Evolutionary conservation across 2,113 vertebrate genomes (phyloP), one percentile per base, ranked within the genome.

Genomic region (Nyctereutes procyonoides): DNA sequence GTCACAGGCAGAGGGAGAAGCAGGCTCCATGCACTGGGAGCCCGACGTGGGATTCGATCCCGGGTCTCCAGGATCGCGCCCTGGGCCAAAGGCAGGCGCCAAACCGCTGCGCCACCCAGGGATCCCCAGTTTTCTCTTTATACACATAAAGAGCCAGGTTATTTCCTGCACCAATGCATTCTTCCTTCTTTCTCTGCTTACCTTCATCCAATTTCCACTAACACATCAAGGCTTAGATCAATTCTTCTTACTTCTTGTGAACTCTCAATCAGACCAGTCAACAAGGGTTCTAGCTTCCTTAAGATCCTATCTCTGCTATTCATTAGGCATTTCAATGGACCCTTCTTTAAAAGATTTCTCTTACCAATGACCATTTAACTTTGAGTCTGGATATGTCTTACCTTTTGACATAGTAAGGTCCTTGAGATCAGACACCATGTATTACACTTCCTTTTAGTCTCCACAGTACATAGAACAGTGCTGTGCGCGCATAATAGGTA

Each of bases 381-480:
- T n/a, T 80, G 17, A 63, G 58, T 69, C 87, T 90, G n/a, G 65
- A 9, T 55, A 53, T 26, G 9, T 53, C 83, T 97, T 55, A 69
- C 63, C 53, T 77, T 88, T 28, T 24, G 7, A 81, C 93, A 95
- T 0, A 79, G 35, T 86, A 53, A 94, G 85, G 69, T 84, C 87
- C 56, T 73, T 71, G n/a, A 84, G 51, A 87, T 51, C n/a, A 93
- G 58, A 96, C 24, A 87, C 48, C 60, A 89, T 0, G 1, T 73
- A 63, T 43, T 58, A 95, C 12, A 87, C 53, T 94, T 85, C 84
- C 38, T 91, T 77, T 96, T 63, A 69, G 92, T 96, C 56, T 88
- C 65, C 77, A 76, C 8, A 80, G 81, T 92, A 83, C 63, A 94
- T 8, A 84, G 58, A 10, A 56, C 13, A 93, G 48, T 86, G 83